Conservation (phyloP, 2,113 vertebrate genomes). For the Phalacrocorax aristotelis region DNA sequence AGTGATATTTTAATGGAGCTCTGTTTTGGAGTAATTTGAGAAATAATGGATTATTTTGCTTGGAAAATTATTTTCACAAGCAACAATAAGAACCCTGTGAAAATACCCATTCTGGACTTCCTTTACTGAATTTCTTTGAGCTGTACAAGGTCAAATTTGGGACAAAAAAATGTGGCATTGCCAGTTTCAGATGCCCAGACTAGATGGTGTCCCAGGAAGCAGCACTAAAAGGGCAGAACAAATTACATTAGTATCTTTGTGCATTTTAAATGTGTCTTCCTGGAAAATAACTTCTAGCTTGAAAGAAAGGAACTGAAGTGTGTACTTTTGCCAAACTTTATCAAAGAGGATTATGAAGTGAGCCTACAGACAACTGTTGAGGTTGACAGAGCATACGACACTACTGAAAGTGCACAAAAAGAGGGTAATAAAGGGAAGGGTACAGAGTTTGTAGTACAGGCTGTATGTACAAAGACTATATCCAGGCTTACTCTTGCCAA, state of each 20-base stretch:
- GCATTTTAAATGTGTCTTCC: neutral
- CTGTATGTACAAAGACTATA: neutral
- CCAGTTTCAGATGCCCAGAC: neutral
- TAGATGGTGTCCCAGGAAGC: neutral
- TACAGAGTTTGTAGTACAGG: neutral
- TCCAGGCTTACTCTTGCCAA: neutral
- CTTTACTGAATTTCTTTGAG: neutral
- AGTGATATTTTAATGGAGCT: neutral
- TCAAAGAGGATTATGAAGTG: neutral
- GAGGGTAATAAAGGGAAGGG: neutral
- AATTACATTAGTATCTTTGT: neutral
- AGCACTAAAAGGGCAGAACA: neutral
- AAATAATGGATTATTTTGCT: neutral
- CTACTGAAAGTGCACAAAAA: neutral
- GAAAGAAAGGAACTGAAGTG: neutral
- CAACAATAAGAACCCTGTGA: neutral
- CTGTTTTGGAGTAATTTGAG: neutral
- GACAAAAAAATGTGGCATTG: neutral
- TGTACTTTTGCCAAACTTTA: conserved; percentile 11
- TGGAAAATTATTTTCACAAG: neutral
- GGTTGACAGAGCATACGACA: neutral
- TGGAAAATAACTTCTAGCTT: conserved; percentile 4
- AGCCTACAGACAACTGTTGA: neutral
- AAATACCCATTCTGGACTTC: neutral
- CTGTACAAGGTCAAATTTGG: neutral